A percentile compares a stretch with the other conserved stretches of the same genome.
These are phyloP conservation scores for Ectropis crepuscularia DNA, from an alignment of 2,888 invertebrate species.

Conservation along the genomic window DNA sequence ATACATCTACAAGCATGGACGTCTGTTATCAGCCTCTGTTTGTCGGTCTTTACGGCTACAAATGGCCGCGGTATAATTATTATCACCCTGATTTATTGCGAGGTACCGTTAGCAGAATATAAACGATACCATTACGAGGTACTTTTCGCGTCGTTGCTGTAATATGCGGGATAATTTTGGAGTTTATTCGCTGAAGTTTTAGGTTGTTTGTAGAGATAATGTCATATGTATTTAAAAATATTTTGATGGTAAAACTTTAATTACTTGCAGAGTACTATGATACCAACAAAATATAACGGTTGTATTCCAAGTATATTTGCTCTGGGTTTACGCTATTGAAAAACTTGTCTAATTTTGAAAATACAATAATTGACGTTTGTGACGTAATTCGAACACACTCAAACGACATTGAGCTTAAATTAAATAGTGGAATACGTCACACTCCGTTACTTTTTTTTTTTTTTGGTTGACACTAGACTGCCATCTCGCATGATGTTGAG, in stretches of 20 bases:
- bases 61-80: slow-evolving; percentile 77
- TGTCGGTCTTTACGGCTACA: slow-evolving; percentile 69
- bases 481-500: too few species aligned
- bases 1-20: slow-evolving; percentile 24
- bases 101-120: slow-evolving; percentile 76
- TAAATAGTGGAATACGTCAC: too few species aligned
- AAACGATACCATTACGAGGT: slow-evolving; percentile 65
- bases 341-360: too few species aligned
- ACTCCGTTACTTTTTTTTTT: too few species aligned
- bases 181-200: slow-evolving; percentile 8
- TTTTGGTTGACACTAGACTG: too few species aligned
- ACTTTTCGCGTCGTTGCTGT: slow-evolving; percentile 34
- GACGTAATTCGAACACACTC: too few species aligned
- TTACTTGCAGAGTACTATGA: background rate
- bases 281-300: too few species aligned
- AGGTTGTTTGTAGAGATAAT: background rate
- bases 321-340: too few species aligned
- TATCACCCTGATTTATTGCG: slow-evolving; percentile 77
- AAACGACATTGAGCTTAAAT: too few species aligned
- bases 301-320: too few species aligned
- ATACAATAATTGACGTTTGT: too few species aligned
- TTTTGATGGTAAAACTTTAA: background rate
- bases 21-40: slow-evolving; percentile 62
- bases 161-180: slow-evolving; percentile 24
- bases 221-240: background rate